These are phyloP conservation scores for Cosmia trapezina DNA, from an alignment of 2,888 invertebrate genomes.

Conservation along the genomic window DNA sequence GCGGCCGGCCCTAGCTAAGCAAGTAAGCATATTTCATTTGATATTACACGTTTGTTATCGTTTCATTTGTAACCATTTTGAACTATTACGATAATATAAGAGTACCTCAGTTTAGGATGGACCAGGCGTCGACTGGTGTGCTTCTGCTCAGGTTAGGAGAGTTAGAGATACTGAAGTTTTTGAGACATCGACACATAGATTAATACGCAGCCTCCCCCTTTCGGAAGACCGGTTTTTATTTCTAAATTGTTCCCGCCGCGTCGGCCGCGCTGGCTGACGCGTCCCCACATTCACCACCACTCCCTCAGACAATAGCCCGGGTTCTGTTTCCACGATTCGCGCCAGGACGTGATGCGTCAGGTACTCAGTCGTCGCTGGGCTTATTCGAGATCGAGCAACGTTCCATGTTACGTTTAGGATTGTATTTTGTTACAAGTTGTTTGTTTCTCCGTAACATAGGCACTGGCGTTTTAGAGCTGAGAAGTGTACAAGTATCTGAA, in stretches of 20 bases:
- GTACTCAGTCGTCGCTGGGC: constrained; percentile 89
- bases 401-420: constrained; percentile 87
- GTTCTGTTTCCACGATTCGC: constrained; percentile 83
- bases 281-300: constrained; percentile 71
- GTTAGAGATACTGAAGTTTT: constrained; percentile 82
- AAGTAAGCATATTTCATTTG: constrained; percentile 89
- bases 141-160: constrained; percentile 86
- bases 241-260: constrained; percentile 76
- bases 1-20: constrained; percentile 89
- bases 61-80: constrained; percentile 89
- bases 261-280: constrained; percentile 46
- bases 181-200: constrained; percentile 86
- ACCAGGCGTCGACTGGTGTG: constrained; percentile 90
- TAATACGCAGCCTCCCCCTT: constrained; percentile 83
- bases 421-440: constrained; percentile 87
- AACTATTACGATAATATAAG: constrained; percentile 89
- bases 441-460: constrained; percentile 83
- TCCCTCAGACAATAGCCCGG: constrained; percentile 86
- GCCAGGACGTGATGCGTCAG: constrained; percentile 71
- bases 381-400: constrained; percentile 86
- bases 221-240: constrained; percentile 79
- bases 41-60: constrained; percentile 89
- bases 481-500: constrained; percentile 70
- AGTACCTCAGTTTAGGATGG: constrained; percentile 90
- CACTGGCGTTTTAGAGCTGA: constrained; percentile 82